A percentile compares a stretch with the other conserved stretches of the same genome.
phyloP scores from a whole-genome alignment of 2,113 vertebrate genomes.

The Myocastor coypus region DNA sequence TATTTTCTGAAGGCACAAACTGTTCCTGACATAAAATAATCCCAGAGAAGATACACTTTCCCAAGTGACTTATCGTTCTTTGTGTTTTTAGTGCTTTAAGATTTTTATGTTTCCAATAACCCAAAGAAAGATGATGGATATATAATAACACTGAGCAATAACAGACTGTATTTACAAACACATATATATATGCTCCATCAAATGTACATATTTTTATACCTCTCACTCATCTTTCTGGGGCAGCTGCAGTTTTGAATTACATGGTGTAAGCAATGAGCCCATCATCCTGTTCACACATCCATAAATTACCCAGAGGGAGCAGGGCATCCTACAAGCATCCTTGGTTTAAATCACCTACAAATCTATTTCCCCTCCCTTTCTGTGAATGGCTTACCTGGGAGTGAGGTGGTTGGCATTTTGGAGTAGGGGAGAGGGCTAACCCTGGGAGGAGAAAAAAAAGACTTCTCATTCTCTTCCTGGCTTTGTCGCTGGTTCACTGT shows the following conservation, averaged over 20 bases:
- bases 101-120: constrained; percentile 86
- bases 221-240: constrained; percentile 80
- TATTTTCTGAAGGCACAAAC: constrained; percentile 81
- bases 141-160: constrained; percentile 84
- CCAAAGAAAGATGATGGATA: constrained; percentile 85
- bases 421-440: background rate
- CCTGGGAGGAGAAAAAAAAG: background rate
- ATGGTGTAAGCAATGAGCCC: constrained; percentile 80
- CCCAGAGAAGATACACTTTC: constrained; percentile 81
- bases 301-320: constrained; percentile 79
- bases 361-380: constrained; percentile 45
- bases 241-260: constrained; percentile 82
- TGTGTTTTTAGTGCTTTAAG: constrained; percentile 84
- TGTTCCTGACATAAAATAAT: constrained; percentile 81
- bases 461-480: background rate
- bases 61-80: constrained; percentile 81
- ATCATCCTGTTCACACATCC: constrained; percentile 76
- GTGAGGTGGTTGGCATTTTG: background rate
- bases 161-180: constrained; percentile 85
- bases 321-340: constrained; percentile 49
- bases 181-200: constrained; percentile 84
- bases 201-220: constrained; percentile 85
- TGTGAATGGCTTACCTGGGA: constrained; percentile 3
- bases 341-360: constrained; percentile 73
- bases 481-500: background rate